A percentile compares a stretch with the other conserved stretches of the same genome.
Evolutionary conservation across 2,113 vertebrate species (phyloP).

Genomic region (Lethenteron camtschaticum): DNA sequence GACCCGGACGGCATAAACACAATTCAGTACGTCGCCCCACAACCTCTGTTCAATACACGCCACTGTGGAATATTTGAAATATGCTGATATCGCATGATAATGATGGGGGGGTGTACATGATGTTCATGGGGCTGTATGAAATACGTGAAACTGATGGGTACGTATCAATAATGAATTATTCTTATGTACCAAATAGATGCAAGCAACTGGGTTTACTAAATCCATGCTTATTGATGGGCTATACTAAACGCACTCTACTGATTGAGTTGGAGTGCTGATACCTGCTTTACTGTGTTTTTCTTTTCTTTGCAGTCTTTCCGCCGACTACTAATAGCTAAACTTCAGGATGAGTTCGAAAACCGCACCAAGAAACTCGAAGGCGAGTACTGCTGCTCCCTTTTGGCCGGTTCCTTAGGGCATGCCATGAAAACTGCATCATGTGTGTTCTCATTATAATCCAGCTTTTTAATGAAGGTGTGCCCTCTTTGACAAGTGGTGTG

Average conservation of each 20-base stretch:
- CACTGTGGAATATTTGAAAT: too few species aligned
- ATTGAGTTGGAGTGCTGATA: neutral
- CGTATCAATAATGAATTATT: too few species aligned
- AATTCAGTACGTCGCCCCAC: slow-evolving; percentile 49
- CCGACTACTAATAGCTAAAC: slow-evolving; percentile 98
- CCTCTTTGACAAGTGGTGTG: neutral
- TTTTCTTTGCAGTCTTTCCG: slow-evolving; percentile 60
- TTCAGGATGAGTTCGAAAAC: slow-evolving; percentile 99
- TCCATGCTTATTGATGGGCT: too few species aligned
- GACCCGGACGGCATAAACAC: slow-evolving; percentile 97
- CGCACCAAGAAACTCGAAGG: slow-evolving; percentile 99
- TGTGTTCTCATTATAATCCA: neutral
- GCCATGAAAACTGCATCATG: neutral
- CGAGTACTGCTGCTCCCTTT: slow-evolving; percentile 18
- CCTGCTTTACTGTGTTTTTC: neutral
- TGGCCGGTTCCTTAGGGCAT: neutral
- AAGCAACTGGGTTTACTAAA: too few species aligned
- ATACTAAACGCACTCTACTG: too few species aligned
- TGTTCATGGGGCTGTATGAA: too few species aligned
- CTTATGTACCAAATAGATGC: too few species aligned
- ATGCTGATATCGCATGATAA: too few species aligned
- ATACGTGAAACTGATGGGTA: too few species aligned
- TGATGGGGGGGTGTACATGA: too few species aligned
- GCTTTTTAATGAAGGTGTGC: neutral
- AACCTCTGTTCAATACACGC: too few species aligned